A percentile compares a stretch with the other conserved stretches of the same genome.
Evolutionary conservation across 2,888 invertebrate species (phyloP).

Genomic region (Napeogenes sylphis): DNA sequence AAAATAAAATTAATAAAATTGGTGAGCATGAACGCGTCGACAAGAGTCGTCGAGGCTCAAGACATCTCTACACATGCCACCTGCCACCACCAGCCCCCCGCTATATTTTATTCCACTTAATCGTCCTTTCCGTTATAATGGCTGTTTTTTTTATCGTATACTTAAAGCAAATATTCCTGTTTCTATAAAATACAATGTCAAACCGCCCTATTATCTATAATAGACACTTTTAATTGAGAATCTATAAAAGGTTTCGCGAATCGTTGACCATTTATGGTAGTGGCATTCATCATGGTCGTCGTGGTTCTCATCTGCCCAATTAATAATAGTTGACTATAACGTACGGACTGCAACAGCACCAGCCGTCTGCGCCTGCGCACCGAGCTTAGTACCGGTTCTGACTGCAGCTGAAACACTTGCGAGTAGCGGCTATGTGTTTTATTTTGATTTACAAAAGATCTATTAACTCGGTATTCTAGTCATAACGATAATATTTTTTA

Average conservation of each 20-base stretch:
- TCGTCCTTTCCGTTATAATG: conserved; percentile 77
- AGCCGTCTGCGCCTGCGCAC: conserved; percentile 48
- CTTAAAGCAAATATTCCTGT: conserved; percentile 75
- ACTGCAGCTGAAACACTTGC: conserved; percentile 65
- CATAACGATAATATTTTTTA: not conserved
- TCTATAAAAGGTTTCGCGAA: conserved; percentile 77
- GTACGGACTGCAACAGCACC: conserved; percentile 62
- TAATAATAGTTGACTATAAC: conserved; percentile 76
- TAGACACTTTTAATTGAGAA: conserved; percentile 78
- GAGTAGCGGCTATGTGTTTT: conserved; percentile 61
- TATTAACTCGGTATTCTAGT: conserved; percentile 33
- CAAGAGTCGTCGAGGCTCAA: conserved; percentile 23
- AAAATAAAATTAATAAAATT: conserved; percentile 8
- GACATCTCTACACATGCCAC: conserved; percentile 64
- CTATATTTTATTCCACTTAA: conserved; percentile 77
- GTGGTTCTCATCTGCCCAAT: conserved; percentile 77
- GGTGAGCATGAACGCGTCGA: conserved; percentile 2
- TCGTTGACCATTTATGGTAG: conserved; percentile 67
- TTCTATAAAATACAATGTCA: conserved; percentile 66
- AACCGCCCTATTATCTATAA: conserved; percentile 73
- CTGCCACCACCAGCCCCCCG: conserved; percentile 76
- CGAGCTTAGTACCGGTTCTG: conserved; percentile 60
- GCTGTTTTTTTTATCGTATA: conserved; percentile 71
- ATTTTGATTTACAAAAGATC: conserved; percentile 74
- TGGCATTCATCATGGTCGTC: conserved; percentile 73